Evolutionary conservation across 2,888 invertebrate genomes (phyloP).

Genomic region (Ommatoiulus sabulosus): DNA sequence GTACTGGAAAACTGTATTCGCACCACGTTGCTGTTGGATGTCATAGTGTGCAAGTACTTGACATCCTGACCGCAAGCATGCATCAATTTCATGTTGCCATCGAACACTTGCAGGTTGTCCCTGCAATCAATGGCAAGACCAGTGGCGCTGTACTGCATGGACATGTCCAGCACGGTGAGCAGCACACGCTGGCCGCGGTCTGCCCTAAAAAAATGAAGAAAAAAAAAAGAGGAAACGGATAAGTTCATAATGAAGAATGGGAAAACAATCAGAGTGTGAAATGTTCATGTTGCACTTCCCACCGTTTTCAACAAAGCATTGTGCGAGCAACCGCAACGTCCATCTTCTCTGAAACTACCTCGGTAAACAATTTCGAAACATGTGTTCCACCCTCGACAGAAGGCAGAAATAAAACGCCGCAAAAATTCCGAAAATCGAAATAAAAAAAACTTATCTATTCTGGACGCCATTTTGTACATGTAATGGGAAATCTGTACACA

Average conservation of each 20-base stretch:
- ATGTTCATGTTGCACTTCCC: neutral
- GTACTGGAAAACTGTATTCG: slow-evolving; percentile 69
- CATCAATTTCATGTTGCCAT: slow-evolving; percentile 60
- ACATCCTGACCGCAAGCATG: slow-evolving; percentile 60
- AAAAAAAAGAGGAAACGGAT: slow-evolving; percentile 18
- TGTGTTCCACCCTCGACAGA: neutral
- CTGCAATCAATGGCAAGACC: slow-evolving; percentile 69
- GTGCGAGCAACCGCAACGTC: neutral
- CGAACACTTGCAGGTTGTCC: slow-evolving; percentile 61
- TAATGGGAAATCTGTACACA: too few species aligned
- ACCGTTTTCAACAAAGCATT: neutral
- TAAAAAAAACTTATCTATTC: too few species aligned
- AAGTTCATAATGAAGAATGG: neutral
- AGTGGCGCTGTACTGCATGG: slow-evolving; percentile 70
- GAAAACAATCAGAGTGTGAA: slow-evolving; percentile 7
- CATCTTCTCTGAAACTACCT: neutral
- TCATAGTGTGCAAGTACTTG: slow-evolving; percentile 59
- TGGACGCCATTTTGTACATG: too few species aligned
- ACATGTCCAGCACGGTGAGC: slow-evolving; percentile 77
- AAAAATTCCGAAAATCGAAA: too few species aligned
- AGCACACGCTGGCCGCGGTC: slow-evolving; percentile 75
- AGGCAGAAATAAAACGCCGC: too few species aligned
- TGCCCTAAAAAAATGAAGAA: slow-evolving; percentile 66
- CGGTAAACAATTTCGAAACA: neutral
- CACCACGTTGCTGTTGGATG: slow-evolving; percentile 61